Evolutionary conservation across 2,113 vertebrate genomes (phyloP).

Genomic region (Microtus ochrogaster): DNA sequence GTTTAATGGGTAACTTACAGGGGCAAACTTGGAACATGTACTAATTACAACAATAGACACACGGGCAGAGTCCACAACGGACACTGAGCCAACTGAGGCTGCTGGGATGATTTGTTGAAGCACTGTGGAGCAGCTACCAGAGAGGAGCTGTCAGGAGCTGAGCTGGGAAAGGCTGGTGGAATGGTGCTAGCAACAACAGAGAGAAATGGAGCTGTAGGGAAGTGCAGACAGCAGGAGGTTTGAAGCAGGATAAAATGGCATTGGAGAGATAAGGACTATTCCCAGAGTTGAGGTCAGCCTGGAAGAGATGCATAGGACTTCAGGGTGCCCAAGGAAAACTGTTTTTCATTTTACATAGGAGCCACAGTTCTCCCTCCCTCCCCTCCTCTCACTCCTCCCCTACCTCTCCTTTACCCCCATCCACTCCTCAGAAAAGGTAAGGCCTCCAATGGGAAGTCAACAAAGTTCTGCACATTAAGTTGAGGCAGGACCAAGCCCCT

Average conservation of each 20-base stretch:
- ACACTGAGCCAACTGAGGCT: no score
- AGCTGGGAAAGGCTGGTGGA: background rate
- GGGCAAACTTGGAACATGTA: background rate
- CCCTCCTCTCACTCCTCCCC: no score
- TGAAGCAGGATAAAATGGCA: background rate
- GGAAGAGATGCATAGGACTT: background rate
- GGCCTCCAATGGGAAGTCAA: no score
- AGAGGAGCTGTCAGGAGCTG: background rate
- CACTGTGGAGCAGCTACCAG: fast-evolving
- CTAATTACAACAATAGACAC: background rate
- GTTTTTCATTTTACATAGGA: no score
- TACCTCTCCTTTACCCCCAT: no score
- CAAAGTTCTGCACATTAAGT: no score
- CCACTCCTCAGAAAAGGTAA: no score
- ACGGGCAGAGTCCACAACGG: background rate
- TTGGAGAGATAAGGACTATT: background rate
- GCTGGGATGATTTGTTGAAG: background rate
- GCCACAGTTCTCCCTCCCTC: no score
- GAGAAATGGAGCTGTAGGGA: background rate
- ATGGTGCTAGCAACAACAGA: background rate
- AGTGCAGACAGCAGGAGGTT: background rate
- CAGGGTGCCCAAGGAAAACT: background rate
- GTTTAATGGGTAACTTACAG: background rate
- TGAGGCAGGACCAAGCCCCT: no score
- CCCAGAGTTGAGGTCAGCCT: background rate